Evolutionary conservation across 2,113 vertebrate genomes (phyloP).

Genomic region (Chlamydotis undulata): DNA sequence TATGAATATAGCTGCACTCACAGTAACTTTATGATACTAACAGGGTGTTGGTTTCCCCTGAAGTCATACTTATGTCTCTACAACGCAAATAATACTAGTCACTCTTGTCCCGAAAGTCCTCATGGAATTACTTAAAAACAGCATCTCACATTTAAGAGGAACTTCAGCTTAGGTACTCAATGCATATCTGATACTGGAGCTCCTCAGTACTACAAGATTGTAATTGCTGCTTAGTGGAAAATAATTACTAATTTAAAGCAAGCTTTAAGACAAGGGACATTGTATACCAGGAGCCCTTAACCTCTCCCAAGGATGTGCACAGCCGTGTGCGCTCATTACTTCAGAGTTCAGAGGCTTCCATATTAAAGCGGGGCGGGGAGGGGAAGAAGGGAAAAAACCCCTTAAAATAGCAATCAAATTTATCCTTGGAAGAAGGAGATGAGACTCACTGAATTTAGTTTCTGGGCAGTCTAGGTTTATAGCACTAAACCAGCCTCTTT

Average conservation of each 20-base stretch:
- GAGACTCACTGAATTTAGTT: not conserved
- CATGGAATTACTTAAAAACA: not conserved
- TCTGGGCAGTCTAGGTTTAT: not conserved
- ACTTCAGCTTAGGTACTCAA: not conserved
- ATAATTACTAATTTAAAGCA: not conserved
- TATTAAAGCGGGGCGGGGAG: no score
- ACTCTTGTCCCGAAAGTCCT: not conserved
- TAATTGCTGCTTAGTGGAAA: not conserved
- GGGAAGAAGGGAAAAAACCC: accelerated
- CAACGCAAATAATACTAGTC: not conserved
- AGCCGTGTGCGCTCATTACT: not conserved
- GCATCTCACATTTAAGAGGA: not conserved
- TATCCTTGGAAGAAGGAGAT: not conserved
- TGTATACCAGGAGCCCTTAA: not conserved
- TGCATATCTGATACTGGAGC: not conserved
- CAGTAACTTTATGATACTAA: not conserved
- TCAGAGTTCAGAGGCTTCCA: not conserved
- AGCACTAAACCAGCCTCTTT: not conserved
- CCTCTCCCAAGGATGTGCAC: not conserved
- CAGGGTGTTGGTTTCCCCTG: not conserved
- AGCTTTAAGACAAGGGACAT: not conserved
- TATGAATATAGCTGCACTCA: not conserved
- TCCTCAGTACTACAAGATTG: not conserved
- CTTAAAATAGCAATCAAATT: not conserved
- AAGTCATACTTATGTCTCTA: not conserved